phyloP scores from a whole-genome alignment of 2,888 invertebrate genomes.

The Schizaphis graminum region DNA sequence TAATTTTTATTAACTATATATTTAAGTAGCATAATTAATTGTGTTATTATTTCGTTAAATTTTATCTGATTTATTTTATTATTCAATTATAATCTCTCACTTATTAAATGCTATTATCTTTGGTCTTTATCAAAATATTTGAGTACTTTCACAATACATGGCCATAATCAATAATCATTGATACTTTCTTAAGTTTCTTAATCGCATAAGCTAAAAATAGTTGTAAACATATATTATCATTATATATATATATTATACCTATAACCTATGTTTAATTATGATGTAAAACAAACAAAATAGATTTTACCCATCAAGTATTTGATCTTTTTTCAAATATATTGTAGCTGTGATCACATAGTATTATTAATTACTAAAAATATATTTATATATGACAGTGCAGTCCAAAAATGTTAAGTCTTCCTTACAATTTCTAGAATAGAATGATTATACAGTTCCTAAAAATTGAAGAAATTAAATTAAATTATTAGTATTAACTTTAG shows the following conservation, averaged over 20 bases:
- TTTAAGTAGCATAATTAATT: background rate
- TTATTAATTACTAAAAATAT: constrained; percentile 9
- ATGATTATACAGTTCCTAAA: constrained; percentile 39
- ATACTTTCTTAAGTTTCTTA: background rate
- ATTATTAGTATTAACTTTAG: background rate
- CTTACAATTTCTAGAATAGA: background rate
- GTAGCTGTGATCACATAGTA: background rate
- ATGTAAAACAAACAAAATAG: background rate
- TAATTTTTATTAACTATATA: background rate
- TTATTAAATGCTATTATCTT: background rate
- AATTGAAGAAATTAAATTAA: background rate
- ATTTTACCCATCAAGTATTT: background rate
- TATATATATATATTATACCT: background rate
- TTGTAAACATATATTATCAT: background rate
- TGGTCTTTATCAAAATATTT: background rate
- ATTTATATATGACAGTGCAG: background rate
- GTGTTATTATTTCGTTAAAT: background rate
- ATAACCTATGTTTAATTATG: background rate
- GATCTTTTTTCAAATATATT: background rate
- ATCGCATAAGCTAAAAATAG: background rate
- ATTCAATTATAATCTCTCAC: background rate
- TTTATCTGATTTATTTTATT: background rate
- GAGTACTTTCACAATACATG: background rate
- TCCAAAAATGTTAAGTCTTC: background rate
- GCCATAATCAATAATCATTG: constrained; percentile 12